Evolutionary conservation across 2,888 invertebrate genomes (phyloP).

Genomic region (Drosophila mettleri): DNA sequence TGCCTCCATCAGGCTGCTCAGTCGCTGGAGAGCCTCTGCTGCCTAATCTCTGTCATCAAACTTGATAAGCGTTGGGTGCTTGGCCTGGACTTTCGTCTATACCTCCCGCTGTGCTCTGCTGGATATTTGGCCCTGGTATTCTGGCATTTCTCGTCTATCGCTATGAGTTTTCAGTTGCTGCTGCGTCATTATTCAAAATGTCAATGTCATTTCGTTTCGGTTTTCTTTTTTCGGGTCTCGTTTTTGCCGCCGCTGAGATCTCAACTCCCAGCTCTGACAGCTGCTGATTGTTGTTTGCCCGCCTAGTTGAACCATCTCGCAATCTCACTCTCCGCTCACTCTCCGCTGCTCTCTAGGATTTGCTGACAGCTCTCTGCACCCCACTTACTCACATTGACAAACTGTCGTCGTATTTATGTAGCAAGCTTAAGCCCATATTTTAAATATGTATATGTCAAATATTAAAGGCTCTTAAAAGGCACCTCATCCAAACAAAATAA

Average conservation of each 20-base stretch:
- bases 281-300: conserved; percentile 68
- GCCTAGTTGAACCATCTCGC: conserved; percentile 24
- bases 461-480: conserved; percentile 10
- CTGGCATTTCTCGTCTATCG: conserved; percentile 21
- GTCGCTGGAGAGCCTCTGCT: conserved; percentile 13
- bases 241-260: conserved; percentile 62
- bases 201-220: conserved; percentile 80
- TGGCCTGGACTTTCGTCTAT: conserved; percentile 17
- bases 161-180: conserved; percentile 39
- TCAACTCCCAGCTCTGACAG: conserved; percentile 69
- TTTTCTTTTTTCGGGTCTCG: conserved; percentile 31
- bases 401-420: conserved; percentile 21
- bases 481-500: not conserved
- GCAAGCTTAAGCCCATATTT: conserved; percentile 6
- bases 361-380: conserved; percentile 47
- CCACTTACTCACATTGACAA: conserved; percentile 27
- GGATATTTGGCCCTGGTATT: conserved; percentile 8
- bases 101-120: conserved; percentile 16
- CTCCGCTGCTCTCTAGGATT: conserved; percentile 25
- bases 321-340: not conserved
- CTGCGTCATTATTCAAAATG: conserved; percentile 82
- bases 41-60: conserved; percentile 53
- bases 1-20: not conserved
- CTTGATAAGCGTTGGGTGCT: conserved; percentile 12
- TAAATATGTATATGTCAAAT: conserved; percentile 1